phyloP scores from a whole-genome alignment of 2,113 vertebrate genomes.

The rabbit (Oryctolagus cuniculus) region mOryCun1.1 NC_091452.1:31417501-31418000 shows the following conservation, averaged over 20 bases:
- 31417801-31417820: too few relatives aligned
- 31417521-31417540: too few relatives aligned
- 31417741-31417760: background rate
- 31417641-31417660: background rate
- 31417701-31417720: background rate
- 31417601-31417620: too few relatives aligned
- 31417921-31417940: background rate
- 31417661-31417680: background rate
- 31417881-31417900: background rate
- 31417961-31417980: slow-evolving; percentile 71
- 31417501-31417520: too few relatives aligned
- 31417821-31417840: too few relatives aligned
- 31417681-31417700: background rate
- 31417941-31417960: slow-evolving; percentile 81
- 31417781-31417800: background rate
- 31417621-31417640: too few relatives aligned
- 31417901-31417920: background rate
- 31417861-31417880: fast-evolving
- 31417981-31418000: slow-evolving; percentile 78
- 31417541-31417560: too few relatives aligned
- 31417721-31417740: background rate
- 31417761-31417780: background rate
- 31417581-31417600: too few relatives aligned
- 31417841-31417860: too few relatives aligned
- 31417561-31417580: too few relatives aligned